These are phyloP conservation scores for Sphaeridia pumilis DNA, from an alignment of 2,888 invertebrate genomes.

Conservation along the genomic window DNA sequence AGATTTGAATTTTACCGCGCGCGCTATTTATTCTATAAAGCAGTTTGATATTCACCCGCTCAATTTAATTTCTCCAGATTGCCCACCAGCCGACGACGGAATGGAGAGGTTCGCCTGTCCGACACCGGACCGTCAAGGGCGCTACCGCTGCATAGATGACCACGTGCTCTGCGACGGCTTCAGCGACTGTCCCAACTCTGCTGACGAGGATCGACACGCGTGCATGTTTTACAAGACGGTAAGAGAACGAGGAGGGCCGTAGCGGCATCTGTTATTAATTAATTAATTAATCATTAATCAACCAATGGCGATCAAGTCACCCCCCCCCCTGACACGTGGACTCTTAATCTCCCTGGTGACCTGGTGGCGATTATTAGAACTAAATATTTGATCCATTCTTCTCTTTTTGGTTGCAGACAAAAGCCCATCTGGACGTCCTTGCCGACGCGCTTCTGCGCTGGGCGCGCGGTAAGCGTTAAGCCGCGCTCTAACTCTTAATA, in stretches of 20 bases:
- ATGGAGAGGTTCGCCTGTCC: slow-evolving; percentile 93
- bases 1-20: too few relatives aligned
- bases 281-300: too few relatives aligned
- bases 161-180: slow-evolving; percentile 90
- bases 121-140: slow-evolving; percentile 72
- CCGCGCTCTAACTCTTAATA: too few relatives aligned
- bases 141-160: slow-evolving; percentile 91
- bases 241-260: too few relatives aligned
- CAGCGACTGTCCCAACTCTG: slow-evolving; percentile 83
- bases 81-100: slow-evolving; percentile 81
- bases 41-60: too few relatives aligned
- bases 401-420: slow-evolving; percentile 59
- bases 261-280: too few relatives aligned
- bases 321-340: too few relatives aligned
- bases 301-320: too few relatives aligned
- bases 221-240: slow-evolving; percentile 98
- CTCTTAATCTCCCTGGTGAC: too few relatives aligned
- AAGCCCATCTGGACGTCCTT: slow-evolving; percentile 85
- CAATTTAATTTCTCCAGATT: too few relatives aligned
- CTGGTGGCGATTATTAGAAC: neutral
- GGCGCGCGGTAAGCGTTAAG: slow-evolving; percentile 57
- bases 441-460: slow-evolving; percentile 87
- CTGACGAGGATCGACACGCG: slow-evolving; percentile 83
- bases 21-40: too few relatives aligned
- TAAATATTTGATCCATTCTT: neutral